phyloP scores from a whole-genome alignment of 1,140 invertebrate species.

The Araneus ventricosus region DNA sequence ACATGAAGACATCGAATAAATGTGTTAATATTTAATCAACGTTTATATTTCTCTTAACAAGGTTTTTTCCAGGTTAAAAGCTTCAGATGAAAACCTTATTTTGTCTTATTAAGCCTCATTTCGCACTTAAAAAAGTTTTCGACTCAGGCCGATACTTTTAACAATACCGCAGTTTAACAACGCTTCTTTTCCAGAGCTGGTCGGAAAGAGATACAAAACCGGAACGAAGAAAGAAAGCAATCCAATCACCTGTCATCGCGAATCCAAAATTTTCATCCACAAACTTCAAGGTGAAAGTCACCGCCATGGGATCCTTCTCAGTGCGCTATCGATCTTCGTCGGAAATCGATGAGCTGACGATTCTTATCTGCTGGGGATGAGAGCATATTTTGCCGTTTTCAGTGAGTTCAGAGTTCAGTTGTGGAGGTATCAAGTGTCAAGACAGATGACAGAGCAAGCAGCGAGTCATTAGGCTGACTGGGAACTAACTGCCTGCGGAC shows the following conservation, averaged over 20 bases:
- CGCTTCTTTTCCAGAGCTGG: too few relatives aligned
- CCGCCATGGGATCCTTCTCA: neutral
- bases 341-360: conserved; percentile 4
- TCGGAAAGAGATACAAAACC: too few relatives aligned
- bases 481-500: conserved; percentile 51
- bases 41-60: too few relatives aligned
- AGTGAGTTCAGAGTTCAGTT: conserved; percentile 25
- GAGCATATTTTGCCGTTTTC: conserved; percentile 45
- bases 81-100: too few relatives aligned
- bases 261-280: neutral
- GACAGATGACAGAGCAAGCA: conserved; percentile 13
- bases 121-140: too few relatives aligned
- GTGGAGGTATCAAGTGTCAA: conserved; percentile 32
- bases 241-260: conserved; percentile 55
- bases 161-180: too few relatives aligned
- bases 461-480: conserved; percentile 40
- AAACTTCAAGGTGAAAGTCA: conserved; percentile 58
- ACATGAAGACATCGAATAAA: too few relatives aligned
- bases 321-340: conserved; percentile 17
- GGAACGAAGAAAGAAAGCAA: neutral
- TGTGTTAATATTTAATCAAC: too few relatives aligned
- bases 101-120: too few relatives aligned
- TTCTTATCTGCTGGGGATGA: neutral
- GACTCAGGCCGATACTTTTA: too few relatives aligned
- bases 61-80: too few relatives aligned